Percentiles rank a stretch among this genome's conserved stretches.
These are phyloP conservation scores for Virgularia gustaviana DNA, from an alignment of 92 coral and sea anemone species.

Conservation along the genomic window DNA sequence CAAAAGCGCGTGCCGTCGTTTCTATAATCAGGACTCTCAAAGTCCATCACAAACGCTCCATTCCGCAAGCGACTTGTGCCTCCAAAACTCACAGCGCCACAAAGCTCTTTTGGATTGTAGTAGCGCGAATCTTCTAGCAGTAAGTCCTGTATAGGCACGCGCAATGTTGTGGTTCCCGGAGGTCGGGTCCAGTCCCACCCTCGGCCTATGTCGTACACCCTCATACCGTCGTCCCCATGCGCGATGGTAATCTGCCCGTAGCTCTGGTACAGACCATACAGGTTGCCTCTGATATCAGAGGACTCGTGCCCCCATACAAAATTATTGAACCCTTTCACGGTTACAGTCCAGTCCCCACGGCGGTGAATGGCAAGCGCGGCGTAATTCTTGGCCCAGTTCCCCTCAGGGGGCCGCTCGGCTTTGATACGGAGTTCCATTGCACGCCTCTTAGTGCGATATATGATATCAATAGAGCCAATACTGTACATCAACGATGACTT, in stretches of 20 bases:
- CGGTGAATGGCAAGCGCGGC: slow-evolving; percentile 73
- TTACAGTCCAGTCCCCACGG: slow-evolving; percentile 64
- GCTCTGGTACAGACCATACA: slow-evolving; percentile 60
- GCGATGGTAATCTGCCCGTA: slow-evolving; percentile 68
- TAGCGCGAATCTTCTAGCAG: slow-evolving; percentile 22
- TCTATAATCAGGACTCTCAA: slow-evolving; percentile 47
- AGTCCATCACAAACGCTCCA: slow-evolving; percentile 71
- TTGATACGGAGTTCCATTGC: slow-evolving; percentile 22
- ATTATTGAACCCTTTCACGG: slow-evolving; percentile 65
- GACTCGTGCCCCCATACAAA: slow-evolving; percentile 65
- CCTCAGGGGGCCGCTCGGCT: slow-evolving; percentile 59
- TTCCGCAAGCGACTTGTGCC: slow-evolving; percentile 46
- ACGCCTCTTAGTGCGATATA: slow-evolving; percentile 10
- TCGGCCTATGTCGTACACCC: slow-evolving; percentile 49
- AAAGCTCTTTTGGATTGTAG: slow-evolving; percentile 49
- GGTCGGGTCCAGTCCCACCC: slow-evolving; percentile 84
- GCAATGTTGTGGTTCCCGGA: slow-evolving; percentile 72
- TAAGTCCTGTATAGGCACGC: slow-evolving; percentile 27
- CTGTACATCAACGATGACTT: slow-evolving; percentile 4
- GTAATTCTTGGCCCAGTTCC: slow-evolving; percentile 76
- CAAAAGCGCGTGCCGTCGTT: slow-evolving; percentile 21
- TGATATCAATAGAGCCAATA: slow-evolving; percentile 12
- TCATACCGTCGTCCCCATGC: slow-evolving; percentile 49
- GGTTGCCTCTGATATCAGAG: slow-evolving; percentile 39
- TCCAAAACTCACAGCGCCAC: slow-evolving; percentile 64